Evolutionary conservation across 2,888 invertebrate genomes (phyloP), one percentile per base, ranked within the genome.

Genomic region (Mesorhabditis belari): DNA sequence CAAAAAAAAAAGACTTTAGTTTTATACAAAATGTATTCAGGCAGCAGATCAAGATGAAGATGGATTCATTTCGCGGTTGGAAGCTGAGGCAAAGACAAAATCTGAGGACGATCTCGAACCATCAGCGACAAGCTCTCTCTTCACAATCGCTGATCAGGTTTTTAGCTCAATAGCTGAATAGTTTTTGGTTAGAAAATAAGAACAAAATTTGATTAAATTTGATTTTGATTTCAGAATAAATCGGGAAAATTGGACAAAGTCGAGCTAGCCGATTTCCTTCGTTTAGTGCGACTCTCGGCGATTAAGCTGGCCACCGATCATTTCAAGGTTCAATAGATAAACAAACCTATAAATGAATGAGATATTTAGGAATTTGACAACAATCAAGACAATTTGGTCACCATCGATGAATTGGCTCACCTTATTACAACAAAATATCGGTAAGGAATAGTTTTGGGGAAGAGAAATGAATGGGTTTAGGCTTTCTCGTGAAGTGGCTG

Each of bases 271-370:
- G 77, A 78, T 58, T 78, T 78, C 67, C 67, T 77, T 35, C 66
- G 79, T 50, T 67, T 79, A 21, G 79, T 79, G 3, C 66, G 79
- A 24, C 60, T 79, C 6, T 76, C 74, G 25, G 75, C 79, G 25
- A 79, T 79, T 60, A 79, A 79, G 55, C 77, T 74, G 61, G 77
- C 78, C 23, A 72, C 70, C 5, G 79, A 79, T 57, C 78, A 79
- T 62, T 74, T 79, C 64, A 68, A 70, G 63, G 76, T 76, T 52
- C 62, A 35, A 29, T 12, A 25, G 52, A 21, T 49, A 19, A 6
- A 64, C 26, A 17, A 62, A 29, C 1, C n/a, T 62, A 17, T n/a
- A 27, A n/a, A n/a, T n/a, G 17, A 56, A 62, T 4, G 21, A 17
- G 4, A 26, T 19, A 12, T 1, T 9, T 51, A 76, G 73, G 76